Evolutionary conservation across 2,797 vertebrate genomes (phyloP).

Genomic region (Botia almorhae): DNA sequence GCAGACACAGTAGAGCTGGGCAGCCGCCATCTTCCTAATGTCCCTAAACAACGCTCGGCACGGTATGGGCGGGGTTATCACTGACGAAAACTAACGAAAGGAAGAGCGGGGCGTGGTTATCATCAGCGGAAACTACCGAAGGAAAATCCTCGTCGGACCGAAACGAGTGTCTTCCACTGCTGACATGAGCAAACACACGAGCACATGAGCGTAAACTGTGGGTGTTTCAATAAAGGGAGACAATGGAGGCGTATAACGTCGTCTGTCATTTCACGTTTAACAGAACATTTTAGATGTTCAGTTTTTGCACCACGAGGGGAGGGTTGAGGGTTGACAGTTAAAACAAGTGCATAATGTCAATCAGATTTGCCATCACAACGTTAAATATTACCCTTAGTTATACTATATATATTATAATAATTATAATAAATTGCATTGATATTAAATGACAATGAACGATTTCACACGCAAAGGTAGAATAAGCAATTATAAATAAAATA

Average conservation of each 20-base stretch:
- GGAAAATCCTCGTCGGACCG: not conserved
- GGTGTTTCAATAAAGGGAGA: not conserved
- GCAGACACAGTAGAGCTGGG: constrained; percentile 97
- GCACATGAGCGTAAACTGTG: not conserved
- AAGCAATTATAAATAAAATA: too few relatives aligned
- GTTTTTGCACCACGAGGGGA: too few relatives aligned
- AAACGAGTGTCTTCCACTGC: not conserved
- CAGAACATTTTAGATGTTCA: not conserved
- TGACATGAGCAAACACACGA: constrained; percentile 18
- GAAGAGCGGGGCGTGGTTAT: constrained; percentile 25
- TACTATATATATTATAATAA: too few relatives aligned
- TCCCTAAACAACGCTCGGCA: constrained; percentile 81
- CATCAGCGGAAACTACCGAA: constrained; percentile 44
- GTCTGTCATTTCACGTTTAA: not conserved
- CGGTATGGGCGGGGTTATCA: constrained; percentile 37
- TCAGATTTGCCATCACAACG: not conserved
- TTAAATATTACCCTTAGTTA: not conserved
- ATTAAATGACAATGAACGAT: not conserved
- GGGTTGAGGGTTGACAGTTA: not conserved
- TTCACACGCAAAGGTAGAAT: not conserved
- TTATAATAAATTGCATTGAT: not conserved
- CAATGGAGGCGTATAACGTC: not conserved
- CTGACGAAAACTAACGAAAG: constrained; percentile 25
- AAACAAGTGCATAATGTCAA: not conserved
- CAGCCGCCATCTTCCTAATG: constrained; percentile 89